These are phyloP conservation scores for Meleagris gallopavo DNA, from an alignment of 2,113 vertebrate genomes.

Conservation along the genomic window DNA sequence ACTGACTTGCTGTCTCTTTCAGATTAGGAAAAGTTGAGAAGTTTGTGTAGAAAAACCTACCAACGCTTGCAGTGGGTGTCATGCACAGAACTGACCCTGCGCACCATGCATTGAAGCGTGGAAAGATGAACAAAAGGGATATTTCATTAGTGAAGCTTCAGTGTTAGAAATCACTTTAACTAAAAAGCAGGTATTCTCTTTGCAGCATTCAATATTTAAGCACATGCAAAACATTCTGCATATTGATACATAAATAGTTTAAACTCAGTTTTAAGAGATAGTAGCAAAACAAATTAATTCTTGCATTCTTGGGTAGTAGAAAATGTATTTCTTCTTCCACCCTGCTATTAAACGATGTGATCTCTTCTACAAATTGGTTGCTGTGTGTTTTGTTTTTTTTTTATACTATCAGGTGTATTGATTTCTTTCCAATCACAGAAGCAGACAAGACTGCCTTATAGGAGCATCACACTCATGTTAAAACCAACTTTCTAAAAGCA, in stretches of 20 bases:
- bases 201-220: constrained; percentile 70
- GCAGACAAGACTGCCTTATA: background rate
- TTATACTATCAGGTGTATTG: background rate
- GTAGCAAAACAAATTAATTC: constrained; percentile 72
- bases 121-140: constrained; percentile 84
- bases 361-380: background rate
- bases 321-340: background rate
- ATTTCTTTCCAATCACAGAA: background rate
- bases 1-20: constrained; percentile 68
- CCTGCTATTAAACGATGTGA: background rate
- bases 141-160: constrained; percentile 82
- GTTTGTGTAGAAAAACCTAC: constrained; percentile 84
- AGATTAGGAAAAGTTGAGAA: constrained; percentile 76
- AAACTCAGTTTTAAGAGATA: constrained; percentile 65
- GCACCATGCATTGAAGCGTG: constrained; percentile 85
- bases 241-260: constrained; percentile 45
- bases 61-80: constrained; percentile 85
- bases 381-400: background rate
- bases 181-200: constrained; percentile 70
- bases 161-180: constrained; percentile 76
- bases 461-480: constrained; percentile 33
- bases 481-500: constrained; percentile 59
- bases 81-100: constrained; percentile 87
- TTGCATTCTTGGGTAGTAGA: constrained; percentile 67
- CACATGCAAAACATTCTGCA: constrained; percentile 74